Conservation (phyloP, 2,113 vertebrate species). For the Numida meleagris region DNA sequence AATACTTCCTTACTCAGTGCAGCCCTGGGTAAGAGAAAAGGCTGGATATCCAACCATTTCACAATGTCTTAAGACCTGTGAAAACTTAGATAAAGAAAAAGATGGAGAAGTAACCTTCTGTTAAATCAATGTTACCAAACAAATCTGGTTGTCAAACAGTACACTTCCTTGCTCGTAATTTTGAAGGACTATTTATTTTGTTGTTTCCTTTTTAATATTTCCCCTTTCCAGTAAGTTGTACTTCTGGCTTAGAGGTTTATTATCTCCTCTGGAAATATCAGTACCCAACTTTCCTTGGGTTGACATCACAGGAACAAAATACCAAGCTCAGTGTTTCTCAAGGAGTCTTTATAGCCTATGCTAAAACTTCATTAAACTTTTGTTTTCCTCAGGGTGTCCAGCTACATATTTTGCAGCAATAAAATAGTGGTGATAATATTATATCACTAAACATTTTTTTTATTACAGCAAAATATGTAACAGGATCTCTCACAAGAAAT, state of each 20-base stretch:
- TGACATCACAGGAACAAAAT: background rate
- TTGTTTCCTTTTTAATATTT: background rate
- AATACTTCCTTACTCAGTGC: no score
- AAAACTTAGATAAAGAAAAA: background rate
- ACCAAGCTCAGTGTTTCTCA: background rate
- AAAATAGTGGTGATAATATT: background rate
- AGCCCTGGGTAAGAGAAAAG: no score
- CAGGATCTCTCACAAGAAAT: background rate
- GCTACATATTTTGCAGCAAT: background rate
- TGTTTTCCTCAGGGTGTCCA: background rate
- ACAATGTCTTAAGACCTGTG: background rate
- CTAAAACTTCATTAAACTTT: background rate
- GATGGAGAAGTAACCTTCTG: background rate
- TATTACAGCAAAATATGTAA: background rate
- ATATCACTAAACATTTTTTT: background rate
- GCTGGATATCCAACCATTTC: background rate
- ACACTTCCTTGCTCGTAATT: background rate
- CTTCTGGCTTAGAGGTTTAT: background rate
- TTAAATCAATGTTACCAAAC: background rate
- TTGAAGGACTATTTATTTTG: background rate
- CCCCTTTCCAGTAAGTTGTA: background rate
- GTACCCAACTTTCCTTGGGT: background rate
- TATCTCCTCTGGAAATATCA: background rate
- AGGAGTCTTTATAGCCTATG: background rate
- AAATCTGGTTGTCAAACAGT: background rate